phyloP scores from a whole-genome alignment of 2,113 vertebrate genomes.

The Rhineura floridana region DNA sequence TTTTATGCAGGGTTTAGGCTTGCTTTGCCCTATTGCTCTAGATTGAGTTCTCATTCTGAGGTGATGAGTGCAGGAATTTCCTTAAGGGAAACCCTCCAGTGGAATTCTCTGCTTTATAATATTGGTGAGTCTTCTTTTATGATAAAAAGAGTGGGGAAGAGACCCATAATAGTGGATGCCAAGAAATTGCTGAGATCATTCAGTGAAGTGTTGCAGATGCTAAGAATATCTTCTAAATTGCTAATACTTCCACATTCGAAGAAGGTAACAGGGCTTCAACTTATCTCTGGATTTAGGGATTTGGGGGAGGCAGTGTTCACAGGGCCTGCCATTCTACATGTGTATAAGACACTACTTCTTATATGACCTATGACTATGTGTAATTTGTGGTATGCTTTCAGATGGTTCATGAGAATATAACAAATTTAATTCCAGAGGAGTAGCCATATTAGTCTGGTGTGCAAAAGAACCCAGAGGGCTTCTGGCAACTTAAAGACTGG shows the following conservation, averaged over 20 bases:
- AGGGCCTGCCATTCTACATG: not conserved
- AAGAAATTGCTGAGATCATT: not conserved
- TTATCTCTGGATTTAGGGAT: constrained; percentile 4
- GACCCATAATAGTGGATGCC: not conserved
- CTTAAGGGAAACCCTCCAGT: not conserved
- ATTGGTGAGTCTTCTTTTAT: not conserved
- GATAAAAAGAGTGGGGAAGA: not conserved
- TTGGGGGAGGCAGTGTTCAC: not conserved
- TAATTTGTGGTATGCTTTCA: not conserved
- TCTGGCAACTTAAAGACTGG: no score
- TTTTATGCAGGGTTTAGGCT: not conserved
- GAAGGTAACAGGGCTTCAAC: not conserved
- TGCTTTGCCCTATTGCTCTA: constrained; percentile 20
- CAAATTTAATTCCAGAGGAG: not conserved
- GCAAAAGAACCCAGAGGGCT: no score
- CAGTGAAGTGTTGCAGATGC: not conserved
- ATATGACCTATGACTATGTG: not conserved
- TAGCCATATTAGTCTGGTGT: not conserved
- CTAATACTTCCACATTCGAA: not conserved
- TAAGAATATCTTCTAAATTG: not conserved
- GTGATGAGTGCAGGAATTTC: not conserved
- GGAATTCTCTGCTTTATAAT: rapidly evolving
- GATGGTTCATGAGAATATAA: not conserved
- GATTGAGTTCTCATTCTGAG: not conserved
- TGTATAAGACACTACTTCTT: not conserved